Percentiles rank a stretch among this genome's conserved stretches.
Conservation (phyloP, 1,140 invertebrate species). For the Probaryconus sp. region DNA sequence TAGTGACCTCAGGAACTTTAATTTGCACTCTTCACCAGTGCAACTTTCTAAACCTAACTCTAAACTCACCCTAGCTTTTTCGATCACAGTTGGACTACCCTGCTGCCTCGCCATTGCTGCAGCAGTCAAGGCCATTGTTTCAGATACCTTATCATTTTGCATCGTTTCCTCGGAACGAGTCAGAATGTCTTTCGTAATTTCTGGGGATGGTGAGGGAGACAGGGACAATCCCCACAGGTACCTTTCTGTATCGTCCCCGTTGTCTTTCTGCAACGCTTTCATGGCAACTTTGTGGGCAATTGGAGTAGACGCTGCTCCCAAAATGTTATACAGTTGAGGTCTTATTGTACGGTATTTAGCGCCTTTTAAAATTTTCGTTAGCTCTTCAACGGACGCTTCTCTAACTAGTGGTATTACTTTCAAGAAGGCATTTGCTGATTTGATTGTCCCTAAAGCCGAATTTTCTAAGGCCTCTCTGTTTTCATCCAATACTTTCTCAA, state of each 20-base stretch:
- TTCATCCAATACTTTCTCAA: slow-evolving; percentile 79
- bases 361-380: slow-evolving; percentile 80
- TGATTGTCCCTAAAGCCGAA: slow-evolving; percentile 81
- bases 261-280: slow-evolving; percentile 81
- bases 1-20: slow-evolving; percentile 82
- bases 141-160: slow-evolving; percentile 80
- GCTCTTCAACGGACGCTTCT: slow-evolving; percentile 80
- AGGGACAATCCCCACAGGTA: slow-evolving; percentile 86
- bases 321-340: slow-evolving; percentile 83
- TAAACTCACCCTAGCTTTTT: slow-evolving; percentile 77
- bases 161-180: slow-evolving; percentile 76
- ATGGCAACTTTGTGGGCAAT: slow-evolving; percentile 84
- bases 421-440: slow-evolving; percentile 82
- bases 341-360: slow-evolving; percentile 73
- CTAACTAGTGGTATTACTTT: slow-evolving; percentile 81
- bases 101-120: slow-evolving; percentile 81
- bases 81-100: slow-evolving; percentile 62
- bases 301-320: slow-evolving; percentile 84
- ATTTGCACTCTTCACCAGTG: slow-evolving; percentile 79
- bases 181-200: slow-evolving; percentile 81
- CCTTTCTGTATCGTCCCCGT: slow-evolving; percentile 82
- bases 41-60: slow-evolving; percentile 79
- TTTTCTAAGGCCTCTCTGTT: slow-evolving; percentile 77
- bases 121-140: slow-evolving; percentile 82
- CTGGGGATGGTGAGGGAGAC: slow-evolving; percentile 73